phyloP scores from a whole-genome alignment of 2,113 vertebrate genomes.

The zebrafish (Danio rerio) region DNA sequence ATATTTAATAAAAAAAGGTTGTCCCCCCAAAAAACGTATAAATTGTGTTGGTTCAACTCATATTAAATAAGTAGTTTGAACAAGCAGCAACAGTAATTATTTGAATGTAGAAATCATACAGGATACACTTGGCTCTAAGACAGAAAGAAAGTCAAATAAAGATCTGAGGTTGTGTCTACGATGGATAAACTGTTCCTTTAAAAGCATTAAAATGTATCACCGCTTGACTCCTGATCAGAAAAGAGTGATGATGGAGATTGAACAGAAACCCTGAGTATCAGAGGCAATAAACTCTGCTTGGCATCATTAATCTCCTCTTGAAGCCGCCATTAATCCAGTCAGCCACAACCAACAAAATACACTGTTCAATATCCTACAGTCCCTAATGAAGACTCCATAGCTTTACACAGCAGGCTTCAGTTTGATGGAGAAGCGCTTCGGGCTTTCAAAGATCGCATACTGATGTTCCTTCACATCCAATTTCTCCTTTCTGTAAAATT shows the following conservation, averaged over 20 bases:
- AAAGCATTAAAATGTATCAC: conserved; percentile 17
- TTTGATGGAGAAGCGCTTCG: conserved; percentile 5
- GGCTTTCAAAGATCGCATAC: conserved; percentile 1
- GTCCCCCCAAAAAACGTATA: too few relatives aligned
- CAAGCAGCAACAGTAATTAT: too few relatives aligned
- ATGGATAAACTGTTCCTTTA: background rate
- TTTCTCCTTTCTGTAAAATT: background rate
- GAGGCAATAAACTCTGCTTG: conserved; percentile 39
- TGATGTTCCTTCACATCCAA: background rate
- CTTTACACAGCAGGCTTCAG: conserved; percentile 10
- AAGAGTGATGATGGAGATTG: conserved; percentile 9
- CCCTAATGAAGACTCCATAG: conserved; percentile 19
- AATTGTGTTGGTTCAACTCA: too few relatives aligned
- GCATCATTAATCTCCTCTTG: conserved; percentile 44
- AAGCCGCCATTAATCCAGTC: conserved; percentile 50
- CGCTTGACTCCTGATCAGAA: background rate
- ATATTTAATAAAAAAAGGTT: too few relatives aligned
- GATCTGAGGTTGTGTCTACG: background rate
- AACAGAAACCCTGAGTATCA: background rate
- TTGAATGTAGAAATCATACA: too few relatives aligned
- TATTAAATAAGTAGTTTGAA: too few relatives aligned
- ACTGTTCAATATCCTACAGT: conserved; percentile 16
- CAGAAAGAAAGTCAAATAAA: background rate
- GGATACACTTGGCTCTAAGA: too few relatives aligned
- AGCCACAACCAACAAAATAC: conserved; percentile 32